phyloP scores from a whole-genome alignment of 2,888 invertebrate genomes.

The Pocota personata region DNA sequence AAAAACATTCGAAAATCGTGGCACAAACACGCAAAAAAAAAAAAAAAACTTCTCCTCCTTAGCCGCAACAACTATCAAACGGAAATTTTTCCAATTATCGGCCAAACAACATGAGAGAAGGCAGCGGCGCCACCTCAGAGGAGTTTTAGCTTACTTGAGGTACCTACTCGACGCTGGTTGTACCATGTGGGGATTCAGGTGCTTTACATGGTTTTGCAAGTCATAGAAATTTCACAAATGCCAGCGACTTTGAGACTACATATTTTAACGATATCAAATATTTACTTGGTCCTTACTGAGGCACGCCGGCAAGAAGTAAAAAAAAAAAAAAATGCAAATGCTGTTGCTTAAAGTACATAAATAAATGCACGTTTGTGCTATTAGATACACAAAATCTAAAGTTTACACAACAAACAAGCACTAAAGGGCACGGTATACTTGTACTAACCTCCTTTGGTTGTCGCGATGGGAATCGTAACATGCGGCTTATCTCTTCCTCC shows the following conservation, averaged over 20 bases:
- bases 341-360: conserved; percentile 33
- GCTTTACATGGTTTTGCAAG: conserved; percentile 2
- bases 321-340: conserved; percentile 35
- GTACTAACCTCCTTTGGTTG: background rate
- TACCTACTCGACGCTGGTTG: background rate
- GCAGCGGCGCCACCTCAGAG: background rate
- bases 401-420: conserved; percentile 34
- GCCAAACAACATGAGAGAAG: background rate
- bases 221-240: conserved; percentile 37
- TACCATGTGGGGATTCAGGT: conserved; percentile 16
- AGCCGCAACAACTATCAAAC: background rate
- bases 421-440: conserved; percentile 13
- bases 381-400: conserved; percentile 38
- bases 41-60: background rate
- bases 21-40: background rate
- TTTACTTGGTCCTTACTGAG: conserved; percentile 33
- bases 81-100: conserved; percentile 30
- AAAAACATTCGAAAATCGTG: background rate
- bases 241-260: conserved; percentile 39
- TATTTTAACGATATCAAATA: conserved; percentile 64
- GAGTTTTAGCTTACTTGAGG: background rate
- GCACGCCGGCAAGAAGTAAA: background rate
- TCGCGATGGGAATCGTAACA: conserved; percentile 34
- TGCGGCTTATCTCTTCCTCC: conserved; percentile 29
- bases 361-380: conserved; percentile 37